A percentile compares a stretch with the other conserved stretches of the same genome.
Conservation (phyloP, 2,888 invertebrate genomes). For the Apoda limacodes region DNA sequence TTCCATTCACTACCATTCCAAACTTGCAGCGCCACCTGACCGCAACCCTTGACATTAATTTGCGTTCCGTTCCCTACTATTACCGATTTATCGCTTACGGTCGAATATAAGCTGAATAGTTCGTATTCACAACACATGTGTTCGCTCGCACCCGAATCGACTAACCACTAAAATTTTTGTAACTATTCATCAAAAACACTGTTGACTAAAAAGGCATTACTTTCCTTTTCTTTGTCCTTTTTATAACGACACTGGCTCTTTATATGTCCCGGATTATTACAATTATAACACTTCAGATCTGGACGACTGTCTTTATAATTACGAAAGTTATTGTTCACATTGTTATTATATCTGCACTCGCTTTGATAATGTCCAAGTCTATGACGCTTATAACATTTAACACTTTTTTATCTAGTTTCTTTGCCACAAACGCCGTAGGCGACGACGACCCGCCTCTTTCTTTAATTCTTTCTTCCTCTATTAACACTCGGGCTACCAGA, state of each 20-base stretch:
- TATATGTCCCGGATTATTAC: constrained; percentile 7
- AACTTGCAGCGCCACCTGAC: constrained; percentile 10
- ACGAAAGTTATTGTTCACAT: constrained; percentile 1
- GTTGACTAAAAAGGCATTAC: constrained; percentile 5
- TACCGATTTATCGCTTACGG: constrained; percentile 9
- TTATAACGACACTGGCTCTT: constrained; percentile 1
- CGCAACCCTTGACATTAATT: constrained; percentile 10
- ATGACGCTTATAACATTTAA: too few species aligned
- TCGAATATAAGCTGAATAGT: too few species aligned
- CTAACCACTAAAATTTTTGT: neutral
- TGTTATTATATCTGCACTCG: neutral
- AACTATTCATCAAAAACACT: neutral
- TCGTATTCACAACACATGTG: neutral
- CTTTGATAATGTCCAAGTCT: too few species aligned
- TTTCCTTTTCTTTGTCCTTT: constrained; percentile 2
- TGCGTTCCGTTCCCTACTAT: constrained; percentile 11
- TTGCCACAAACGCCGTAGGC: constrained; percentile 1
- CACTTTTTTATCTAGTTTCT: constrained; percentile 3
- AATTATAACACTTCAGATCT: constrained; percentile 4
- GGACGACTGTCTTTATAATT: neutral
- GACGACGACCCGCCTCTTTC: neutral
- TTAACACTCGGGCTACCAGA: constrained; percentile 10
- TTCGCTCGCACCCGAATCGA: neutral
- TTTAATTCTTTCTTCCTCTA: constrained; percentile 11
- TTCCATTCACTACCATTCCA: constrained; percentile 13